Evolutionary conservation across 2,113 vertebrate species (phyloP).

Genomic region (Pteropus alecto): DNA sequence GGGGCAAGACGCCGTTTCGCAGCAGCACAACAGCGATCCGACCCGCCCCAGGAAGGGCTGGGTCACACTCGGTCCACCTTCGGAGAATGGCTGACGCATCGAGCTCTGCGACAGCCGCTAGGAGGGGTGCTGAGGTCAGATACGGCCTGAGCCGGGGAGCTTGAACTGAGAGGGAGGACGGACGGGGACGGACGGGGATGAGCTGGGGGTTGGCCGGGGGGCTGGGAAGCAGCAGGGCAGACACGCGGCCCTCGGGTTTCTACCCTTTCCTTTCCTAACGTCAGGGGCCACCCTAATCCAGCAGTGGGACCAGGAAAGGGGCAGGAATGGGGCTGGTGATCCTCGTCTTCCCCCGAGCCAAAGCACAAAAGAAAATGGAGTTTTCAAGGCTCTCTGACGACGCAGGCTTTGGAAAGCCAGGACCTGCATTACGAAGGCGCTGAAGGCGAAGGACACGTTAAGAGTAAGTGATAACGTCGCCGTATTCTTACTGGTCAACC

Average conservation of each 20-base stretch:
- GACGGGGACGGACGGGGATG: not conserved
- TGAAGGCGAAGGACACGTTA: not conserved
- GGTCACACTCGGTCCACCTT: not conserved
- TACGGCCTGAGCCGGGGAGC: not conserved
- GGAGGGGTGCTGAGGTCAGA: not conserved
- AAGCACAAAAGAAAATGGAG: not conserved
- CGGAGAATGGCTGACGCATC: not conserved
- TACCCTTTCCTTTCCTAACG: not conserved
- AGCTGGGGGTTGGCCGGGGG: not conserved
- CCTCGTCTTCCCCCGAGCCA: accelerated
- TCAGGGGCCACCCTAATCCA: not conserved
- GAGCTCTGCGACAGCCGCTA: not conserved
- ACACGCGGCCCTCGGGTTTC: not conserved
- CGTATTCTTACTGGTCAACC: not conserved
- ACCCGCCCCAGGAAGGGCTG: not conserved
- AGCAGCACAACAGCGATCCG: not conserved
- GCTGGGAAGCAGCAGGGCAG: not conserved
- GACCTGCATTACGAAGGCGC: not conserved
- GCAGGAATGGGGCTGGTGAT: not conserved
- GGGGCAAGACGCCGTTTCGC: not conserved
- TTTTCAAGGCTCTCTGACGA: not conserved
- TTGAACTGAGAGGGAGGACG: not conserved
- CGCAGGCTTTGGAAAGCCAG: not conserved
- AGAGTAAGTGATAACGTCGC: not conserved
- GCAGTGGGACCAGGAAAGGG: not conserved